These are phyloP conservation scores for Leuciscus idus DNA, from an alignment of 2,113 vertebrate genomes.

Conservation along the genomic window DNA sequence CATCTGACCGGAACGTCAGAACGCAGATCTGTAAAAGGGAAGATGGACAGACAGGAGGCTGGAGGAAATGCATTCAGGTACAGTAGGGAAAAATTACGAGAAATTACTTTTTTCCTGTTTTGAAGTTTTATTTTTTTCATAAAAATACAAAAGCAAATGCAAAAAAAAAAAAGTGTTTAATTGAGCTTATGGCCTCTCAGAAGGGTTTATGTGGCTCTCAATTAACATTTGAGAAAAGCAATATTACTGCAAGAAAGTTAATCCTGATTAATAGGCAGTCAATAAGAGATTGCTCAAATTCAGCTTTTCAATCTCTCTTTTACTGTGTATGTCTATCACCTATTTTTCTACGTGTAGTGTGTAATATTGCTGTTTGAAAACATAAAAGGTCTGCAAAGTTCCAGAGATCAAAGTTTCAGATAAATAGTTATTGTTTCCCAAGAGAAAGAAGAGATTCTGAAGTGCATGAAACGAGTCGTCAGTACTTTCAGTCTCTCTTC, in stretches of 20 bases:
- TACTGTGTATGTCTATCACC: background rate
- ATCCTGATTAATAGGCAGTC: background rate
- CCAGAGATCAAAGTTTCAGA: too few relatives aligned
- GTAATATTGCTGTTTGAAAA: too few relatives aligned
- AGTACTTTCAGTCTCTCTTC: too few relatives aligned
- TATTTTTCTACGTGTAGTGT: background rate
- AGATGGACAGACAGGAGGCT: background rate
- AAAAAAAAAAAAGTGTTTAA: background rate
- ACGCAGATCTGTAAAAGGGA: background rate
- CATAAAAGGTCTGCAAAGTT: too few relatives aligned
- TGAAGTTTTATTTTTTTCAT: background rate
- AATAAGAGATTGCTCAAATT: background rate
- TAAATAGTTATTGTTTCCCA: too few relatives aligned
- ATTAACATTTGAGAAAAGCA: background rate
- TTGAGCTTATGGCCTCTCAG: background rate
- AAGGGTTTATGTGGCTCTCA: background rate
- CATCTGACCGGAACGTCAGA: background rate
- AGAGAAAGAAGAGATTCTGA: too few relatives aligned
- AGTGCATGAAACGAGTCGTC: too few relatives aligned
- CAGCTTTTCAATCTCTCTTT: background rate
- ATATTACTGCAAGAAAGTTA: background rate
- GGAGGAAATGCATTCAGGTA: background rate
- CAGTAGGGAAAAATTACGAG: background rate
- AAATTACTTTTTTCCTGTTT: background rate
- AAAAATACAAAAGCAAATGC: background rate